These are phyloP conservation scores for Rhynchophorus ferrugineus DNA, from an alignment of 1,140 invertebrate genomes.

Conservation along the genomic window DNA sequence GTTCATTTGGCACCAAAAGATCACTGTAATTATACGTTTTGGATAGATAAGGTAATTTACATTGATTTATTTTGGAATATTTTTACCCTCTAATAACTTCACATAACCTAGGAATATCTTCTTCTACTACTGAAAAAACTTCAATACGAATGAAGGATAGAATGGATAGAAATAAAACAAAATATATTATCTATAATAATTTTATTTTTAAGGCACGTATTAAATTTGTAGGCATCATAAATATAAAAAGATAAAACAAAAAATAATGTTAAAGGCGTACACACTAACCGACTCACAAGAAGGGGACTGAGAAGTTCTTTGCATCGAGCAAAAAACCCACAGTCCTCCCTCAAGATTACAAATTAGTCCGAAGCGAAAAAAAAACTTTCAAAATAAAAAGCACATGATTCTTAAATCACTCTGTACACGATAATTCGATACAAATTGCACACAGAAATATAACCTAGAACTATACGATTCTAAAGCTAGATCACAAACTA, in stretches of 20 bases:
- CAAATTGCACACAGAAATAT: constrained; percentile 11
- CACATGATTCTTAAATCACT: background rate
- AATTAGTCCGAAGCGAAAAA: background rate
- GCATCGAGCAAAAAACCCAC: background rate
- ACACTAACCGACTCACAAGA: background rate
- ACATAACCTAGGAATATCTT: no score
- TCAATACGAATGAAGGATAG: no score
- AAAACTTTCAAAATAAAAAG: background rate
- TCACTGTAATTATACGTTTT: no score
- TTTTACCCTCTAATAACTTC: no score
- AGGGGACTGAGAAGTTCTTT: background rate
- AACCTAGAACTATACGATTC: constrained; percentile 6
- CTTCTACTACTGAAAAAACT: no score
- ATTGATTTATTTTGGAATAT: no score
- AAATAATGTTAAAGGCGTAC: background rate
- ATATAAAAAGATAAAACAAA: background rate
- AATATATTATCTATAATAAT: background rate
- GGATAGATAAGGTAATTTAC: no score
- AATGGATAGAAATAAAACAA: no score
- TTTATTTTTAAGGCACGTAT: background rate
- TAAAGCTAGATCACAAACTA: constrained; percentile 19
- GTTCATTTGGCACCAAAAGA: no score
- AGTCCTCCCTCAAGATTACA: background rate
- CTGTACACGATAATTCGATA: constrained; percentile 4
- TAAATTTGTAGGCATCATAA: background rate